Evolutionary conservation across 92 coral and sea anemone genomes (phyloP), one percentile per base, ranked within the genome.

Genomic region (Paramuricea clavata): DNA sequence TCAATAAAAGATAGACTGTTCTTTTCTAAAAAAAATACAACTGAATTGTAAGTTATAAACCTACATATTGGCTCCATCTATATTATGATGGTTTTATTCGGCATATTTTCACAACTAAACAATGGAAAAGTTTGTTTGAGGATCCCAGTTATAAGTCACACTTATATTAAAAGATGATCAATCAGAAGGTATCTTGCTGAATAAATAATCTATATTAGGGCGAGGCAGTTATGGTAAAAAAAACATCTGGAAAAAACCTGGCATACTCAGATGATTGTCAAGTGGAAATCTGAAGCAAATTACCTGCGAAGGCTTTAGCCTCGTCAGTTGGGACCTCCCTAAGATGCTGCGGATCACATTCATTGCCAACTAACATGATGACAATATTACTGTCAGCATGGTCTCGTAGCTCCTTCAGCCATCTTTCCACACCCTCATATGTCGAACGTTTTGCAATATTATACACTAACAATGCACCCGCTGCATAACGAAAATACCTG

Each of bases 231-330:
- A n/a, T n/a, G n/a, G n/a, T n/a, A n/a, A n/a, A n/a, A n/a, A n/a
- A n/a, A n/a, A n/a, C n/a, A n/a, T n/a, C n/a, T n/a, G n/a, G n/a
- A n/a, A n/a, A n/a, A n/a, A n/a, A n/a, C n/a, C n/a, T n/a, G n/a
- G n/a, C n/a, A n/a, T n/a, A n/a, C n/a, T n/a, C n/a, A 54, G 62
- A 54, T 13, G 6, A 54, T 21, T 54, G 11, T 2, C 62, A 54
- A 17, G 25, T 21, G 17, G 5, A 31, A 34, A 22, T 0, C 2
- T 62, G 26, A 2, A n/a, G 31, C 2, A 9, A 5, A 39, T 19
- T 90, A 97, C 99, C 99, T 82, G 99, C 99, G 93, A 94, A 97
- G 15, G 93, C 97, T 74, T 97, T 94, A 21, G 99, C 99, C 74
- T 97, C 99, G 76, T 97, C 99, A 28, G 98, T 94, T 1, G 99